Evolutionary conservation across 2,797 vertebrate species (phyloP), one percentile per base, ranked within the genome.

Genomic region (Kryptolebias ocellatus): DNA sequence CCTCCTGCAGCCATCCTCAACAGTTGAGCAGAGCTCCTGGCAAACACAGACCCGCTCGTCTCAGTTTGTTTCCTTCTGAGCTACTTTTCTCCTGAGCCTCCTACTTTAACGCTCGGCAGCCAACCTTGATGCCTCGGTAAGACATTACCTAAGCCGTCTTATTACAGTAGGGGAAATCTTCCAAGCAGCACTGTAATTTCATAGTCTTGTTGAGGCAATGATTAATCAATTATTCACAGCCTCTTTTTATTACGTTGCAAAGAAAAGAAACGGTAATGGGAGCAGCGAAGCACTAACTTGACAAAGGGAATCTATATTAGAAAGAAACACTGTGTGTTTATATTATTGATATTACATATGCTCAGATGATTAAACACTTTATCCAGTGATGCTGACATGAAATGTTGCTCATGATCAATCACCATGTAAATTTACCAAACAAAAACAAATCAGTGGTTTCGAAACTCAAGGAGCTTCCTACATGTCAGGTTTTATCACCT

Each of bases 221-320:
- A 81, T 87, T 81, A 85, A 89, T 90, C 79, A 87, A 84, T 87
- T 83, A 90, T 89, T 89, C 81, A 89, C 53, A 59, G 62, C 74
- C 68, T 68, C 53, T 83, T 87, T 24, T 82, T 76, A 91, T 71
- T 83, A 77, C 60, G 70, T 79, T 60, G 67, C 4, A 7, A 72
- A 66, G 55, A 75, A 70, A 68, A 61, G 53, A 44, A 71, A 73
- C 6, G 18, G 64, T 71, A 88, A 87, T 62, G 47, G 45, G 70
- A 78, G 71, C 69, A 31, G 65, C 14, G 27, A 55, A 64, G 53
- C 17, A 20, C 31, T 4, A 15, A 62, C 62, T 65, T 16, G 39
- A 47, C 39, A 24, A 29, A 7, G 11, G 10, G 0, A 7, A 55
- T 15, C 51, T 18, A 37, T 0, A 61, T 18, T 28, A 53, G 18